Evolutionary conservation across 2,888 invertebrate species (phyloP).

Genomic region (Notodonta ziczac): DNA sequence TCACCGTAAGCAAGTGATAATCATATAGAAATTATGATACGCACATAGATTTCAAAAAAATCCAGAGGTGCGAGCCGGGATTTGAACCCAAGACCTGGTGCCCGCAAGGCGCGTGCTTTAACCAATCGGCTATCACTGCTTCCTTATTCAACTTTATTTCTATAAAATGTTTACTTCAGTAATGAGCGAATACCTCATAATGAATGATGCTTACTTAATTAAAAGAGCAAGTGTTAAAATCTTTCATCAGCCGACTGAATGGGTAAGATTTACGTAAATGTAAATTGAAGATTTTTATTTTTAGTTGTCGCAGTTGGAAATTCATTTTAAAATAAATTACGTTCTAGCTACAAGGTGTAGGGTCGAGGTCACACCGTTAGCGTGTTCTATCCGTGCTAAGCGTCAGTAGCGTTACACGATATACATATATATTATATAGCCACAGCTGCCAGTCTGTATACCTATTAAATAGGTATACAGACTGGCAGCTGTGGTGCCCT

Average conservation of each 20-base stretch:
- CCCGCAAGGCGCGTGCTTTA: no score
- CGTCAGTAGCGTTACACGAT: no score
- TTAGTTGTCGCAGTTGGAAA: conserved; percentile 28
- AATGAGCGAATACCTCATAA: neutral
- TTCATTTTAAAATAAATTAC: conserved; percentile 35
- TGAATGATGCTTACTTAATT: neutral
- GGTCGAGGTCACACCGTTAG: conserved; percentile 4
- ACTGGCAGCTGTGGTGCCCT: no score
- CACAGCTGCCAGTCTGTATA: no score
- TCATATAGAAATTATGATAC: no score
- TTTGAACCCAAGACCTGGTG: no score
- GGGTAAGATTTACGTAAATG: conserved; percentile 3
- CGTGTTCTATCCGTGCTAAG: neutral
- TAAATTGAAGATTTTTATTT: conserved; percentile 21
- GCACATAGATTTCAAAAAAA: no score
- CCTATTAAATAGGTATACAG: no score
- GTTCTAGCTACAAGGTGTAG: conserved; percentile 15
- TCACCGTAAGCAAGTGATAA: no score
- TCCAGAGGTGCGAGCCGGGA: no score
- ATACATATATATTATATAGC: no score
- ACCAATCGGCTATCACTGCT: no score
- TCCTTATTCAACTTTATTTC: neutral
- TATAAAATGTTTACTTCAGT: neutral
- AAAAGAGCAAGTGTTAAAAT: neutral
- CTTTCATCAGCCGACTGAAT: neutral